phyloP scores from a whole-genome alignment of 2,113 vertebrate species.

The Epinephelus moara region DNA sequence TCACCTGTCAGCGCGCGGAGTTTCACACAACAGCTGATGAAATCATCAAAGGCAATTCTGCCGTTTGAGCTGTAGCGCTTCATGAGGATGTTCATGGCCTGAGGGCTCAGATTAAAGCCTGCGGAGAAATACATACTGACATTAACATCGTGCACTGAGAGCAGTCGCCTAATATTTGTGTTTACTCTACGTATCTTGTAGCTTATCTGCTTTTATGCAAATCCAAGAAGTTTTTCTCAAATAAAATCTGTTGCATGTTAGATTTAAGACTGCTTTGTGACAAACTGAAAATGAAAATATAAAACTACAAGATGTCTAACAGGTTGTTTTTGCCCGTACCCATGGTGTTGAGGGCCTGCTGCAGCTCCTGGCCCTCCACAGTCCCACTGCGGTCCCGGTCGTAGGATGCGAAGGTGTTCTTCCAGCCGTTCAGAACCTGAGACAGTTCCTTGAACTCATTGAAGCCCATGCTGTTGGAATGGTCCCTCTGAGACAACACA shows the following conservation, averaged over 20 bases:
- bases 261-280: not conserved
- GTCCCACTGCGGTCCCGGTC: constrained; percentile 92
- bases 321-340: constrained; percentile 78
- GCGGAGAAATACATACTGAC: not conserved
- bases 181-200: not conserved
- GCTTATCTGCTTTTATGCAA: not conserved
- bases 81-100: constrained; percentile 89
- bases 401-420: constrained; percentile 88
- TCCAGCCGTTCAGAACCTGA: constrained; percentile 92
- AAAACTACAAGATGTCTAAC: not conserved
- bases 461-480: constrained; percentile 92
- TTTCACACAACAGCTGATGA: constrained; percentile 92
- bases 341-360: constrained; percentile 89
- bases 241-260: not conserved
- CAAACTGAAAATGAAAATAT: not conserved
- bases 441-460: constrained; percentile 94
- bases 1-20: constrained; percentile 92
- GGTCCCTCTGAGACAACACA: constrained; percentile 82
- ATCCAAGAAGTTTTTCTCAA: too few species aligned
- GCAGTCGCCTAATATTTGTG: not conserved
- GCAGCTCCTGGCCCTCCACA: constrained; percentile 91
- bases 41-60: constrained; percentile 94
- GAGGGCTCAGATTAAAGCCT: constrained; percentile 90
- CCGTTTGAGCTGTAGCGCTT: constrained; percentile 89
- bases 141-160: not conserved